These are phyloP conservation scores for Neoascia interrupta DNA, from an alignment of 2,888 invertebrate species.

Conservation along the genomic window DNA sequence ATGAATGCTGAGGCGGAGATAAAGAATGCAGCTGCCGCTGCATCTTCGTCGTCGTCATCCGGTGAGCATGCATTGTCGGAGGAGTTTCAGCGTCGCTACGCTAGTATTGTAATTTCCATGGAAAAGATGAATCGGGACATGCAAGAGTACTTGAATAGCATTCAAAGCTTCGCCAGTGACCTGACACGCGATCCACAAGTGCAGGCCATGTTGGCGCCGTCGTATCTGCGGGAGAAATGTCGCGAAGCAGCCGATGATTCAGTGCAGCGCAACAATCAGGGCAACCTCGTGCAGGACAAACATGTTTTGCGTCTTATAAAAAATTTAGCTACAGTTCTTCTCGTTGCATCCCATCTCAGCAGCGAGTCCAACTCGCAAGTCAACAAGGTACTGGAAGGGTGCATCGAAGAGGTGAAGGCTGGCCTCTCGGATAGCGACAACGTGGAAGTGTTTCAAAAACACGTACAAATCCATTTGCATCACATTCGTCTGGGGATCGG, in stretches of 20 bases:
- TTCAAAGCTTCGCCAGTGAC: conserved; percentile 91
- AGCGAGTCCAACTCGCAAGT: conserved; percentile 88
- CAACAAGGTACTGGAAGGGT: conserved; percentile 94
- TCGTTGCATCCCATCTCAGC: conserved; percentile 80
- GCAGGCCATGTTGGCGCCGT: conserved; percentile 93
- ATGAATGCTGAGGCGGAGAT: conserved; percentile 94
- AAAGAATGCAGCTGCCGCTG: conserved; percentile 54
- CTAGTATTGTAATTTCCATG: conserved; percentile 91
- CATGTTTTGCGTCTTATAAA: conserved; percentile 89
- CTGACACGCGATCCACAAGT: conserved; percentile 92
- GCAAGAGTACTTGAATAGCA: conserved; percentile 90
- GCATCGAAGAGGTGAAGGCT: conserved; percentile 91
- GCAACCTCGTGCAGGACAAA: conserved; percentile 82
- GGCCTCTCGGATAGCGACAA: conserved; percentile 88
- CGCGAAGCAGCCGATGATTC: conserved; percentile 90
- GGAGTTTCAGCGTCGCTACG: conserved; percentile 95
- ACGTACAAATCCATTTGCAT: conserved; percentile 92
- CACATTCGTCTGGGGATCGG: conserved; percentile 76
- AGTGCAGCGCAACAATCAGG: conserved; percentile 86
- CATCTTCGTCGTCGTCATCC: conserved; percentile 71
- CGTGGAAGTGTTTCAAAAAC: conserved; percentile 89
- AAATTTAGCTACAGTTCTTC: conserved; percentile 92
- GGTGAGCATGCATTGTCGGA: conserved; percentile 80
- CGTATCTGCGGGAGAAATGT: conserved; percentile 92
- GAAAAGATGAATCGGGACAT: conserved; percentile 95